These are phyloP conservation scores for Strix aluco DNA, from an alignment of 2,113 vertebrate species.

Conservation along the genomic window DNA sequence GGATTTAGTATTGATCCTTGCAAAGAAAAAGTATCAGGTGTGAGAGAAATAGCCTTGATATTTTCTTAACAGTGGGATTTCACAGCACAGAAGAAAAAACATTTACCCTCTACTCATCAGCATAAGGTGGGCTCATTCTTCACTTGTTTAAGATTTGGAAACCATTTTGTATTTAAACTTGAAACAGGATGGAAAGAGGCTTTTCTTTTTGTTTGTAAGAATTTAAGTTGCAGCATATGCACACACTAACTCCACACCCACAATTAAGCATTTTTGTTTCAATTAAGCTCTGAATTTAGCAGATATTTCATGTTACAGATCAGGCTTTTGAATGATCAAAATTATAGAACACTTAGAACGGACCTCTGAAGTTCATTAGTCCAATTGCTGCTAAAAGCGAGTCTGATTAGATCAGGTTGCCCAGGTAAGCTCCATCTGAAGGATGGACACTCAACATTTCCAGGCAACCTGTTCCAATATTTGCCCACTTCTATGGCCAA, in stretches of 20 bases:
- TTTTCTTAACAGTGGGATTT: background rate
- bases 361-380: background rate
- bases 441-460: background rate
- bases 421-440: background rate
- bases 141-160: background rate
- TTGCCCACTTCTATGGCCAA: background rate
- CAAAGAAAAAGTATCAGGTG: background rate
- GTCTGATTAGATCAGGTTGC: background rate
- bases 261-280: background rate
- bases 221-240: background rate
- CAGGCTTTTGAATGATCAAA: background rate
- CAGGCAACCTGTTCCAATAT: background rate
- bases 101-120: background rate
- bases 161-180: background rate
- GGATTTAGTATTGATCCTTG: background rate
- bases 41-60: background rate
- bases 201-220: background rate
- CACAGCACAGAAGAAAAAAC: background rate
- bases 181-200: background rate
- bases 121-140: background rate
- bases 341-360: background rate
- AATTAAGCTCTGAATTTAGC: background rate
- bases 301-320: background rate
- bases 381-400: background rate
- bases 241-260: background rate